A percentile compares a stretch with the other conserved stretches of the same genome.
Evolutionary conservation across 1,140 invertebrate genomes (phyloP).

Genomic region (Aporrectodea caliginosa): DNA sequence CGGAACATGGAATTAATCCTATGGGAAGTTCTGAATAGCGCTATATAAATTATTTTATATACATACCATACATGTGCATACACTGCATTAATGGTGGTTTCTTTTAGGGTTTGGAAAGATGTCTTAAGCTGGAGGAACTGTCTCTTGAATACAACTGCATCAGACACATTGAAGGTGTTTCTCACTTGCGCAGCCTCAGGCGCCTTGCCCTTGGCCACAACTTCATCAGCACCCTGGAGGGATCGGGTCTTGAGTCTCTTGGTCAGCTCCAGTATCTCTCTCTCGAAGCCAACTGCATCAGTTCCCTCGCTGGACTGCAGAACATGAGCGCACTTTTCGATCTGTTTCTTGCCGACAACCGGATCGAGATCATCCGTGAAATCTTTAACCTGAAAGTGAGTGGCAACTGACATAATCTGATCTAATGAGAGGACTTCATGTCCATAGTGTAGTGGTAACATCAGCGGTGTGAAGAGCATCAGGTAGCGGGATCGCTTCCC

Average conservation of each 20-base stretch:
- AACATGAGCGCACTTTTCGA: constrained; percentile 39
- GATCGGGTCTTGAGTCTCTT: constrained; percentile 37
- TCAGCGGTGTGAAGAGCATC: too few relatives aligned
- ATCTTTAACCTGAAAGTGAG: constrained; percentile 53
- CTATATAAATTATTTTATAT: too few relatives aligned
- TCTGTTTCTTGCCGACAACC: constrained; percentile 53
- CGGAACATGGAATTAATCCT: too few relatives aligned
- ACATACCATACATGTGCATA: too few relatives aligned
- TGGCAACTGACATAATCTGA: too few relatives aligned
- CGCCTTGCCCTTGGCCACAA: constrained; percentile 83
- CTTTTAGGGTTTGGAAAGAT: constrained; percentile 49
- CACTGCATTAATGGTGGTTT: neutral
- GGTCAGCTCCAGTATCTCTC: constrained; percentile 48
- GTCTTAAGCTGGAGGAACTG: constrained; percentile 57
- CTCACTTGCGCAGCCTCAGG: constrained; percentile 73
- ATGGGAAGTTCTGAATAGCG: too few relatives aligned
- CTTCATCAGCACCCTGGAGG: constrained; percentile 65
- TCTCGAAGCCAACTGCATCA: constrained; percentile 45
- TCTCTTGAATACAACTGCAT: constrained; percentile 89
- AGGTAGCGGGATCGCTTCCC: too few relatives aligned
- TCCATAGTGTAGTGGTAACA: too few relatives aligned
- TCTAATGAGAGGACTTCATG: too few relatives aligned
- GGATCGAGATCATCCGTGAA: constrained; percentile 48
- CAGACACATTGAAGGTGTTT: constrained; percentile 74
- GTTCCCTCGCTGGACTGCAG: constrained; percentile 19